phyloP scores from a whole-genome alignment of 2,113 vertebrate genomes.

The Tor tambroides region DNA sequence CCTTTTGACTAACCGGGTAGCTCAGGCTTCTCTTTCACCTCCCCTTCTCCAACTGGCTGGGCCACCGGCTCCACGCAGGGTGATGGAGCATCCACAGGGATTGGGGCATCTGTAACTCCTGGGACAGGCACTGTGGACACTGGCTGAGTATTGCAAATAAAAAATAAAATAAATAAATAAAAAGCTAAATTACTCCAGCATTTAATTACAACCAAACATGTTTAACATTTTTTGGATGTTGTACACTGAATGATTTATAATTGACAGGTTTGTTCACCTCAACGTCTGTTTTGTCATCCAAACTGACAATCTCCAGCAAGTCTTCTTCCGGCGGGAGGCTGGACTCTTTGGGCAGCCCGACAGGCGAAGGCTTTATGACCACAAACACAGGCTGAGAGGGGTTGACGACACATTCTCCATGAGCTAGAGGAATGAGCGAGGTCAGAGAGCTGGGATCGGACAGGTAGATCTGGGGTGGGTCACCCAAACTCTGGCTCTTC shows the following conservation, averaged over 20 bases:
- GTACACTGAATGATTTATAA: neutral
- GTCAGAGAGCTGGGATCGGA: constrained; percentile 69
- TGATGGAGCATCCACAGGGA: constrained; percentile 65
- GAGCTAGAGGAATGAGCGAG: constrained; percentile 66
- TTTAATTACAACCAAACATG: neutral
- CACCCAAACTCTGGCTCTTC: constrained; percentile 59
- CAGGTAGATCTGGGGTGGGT: constrained; percentile 76
- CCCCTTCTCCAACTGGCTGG: constrained; percentile 56
- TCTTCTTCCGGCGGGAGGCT: constrained; percentile 65
- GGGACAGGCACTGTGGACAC: constrained; percentile 53
- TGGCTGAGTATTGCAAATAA: constrained; percentile 14
- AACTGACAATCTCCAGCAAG: constrained; percentile 70
- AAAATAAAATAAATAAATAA: neutral
- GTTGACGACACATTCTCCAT: constrained; percentile 70
- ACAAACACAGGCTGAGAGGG: constrained; percentile 68
- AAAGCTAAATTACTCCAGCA: neutral
- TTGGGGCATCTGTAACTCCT: constrained; percentile 57
- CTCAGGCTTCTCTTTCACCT: constrained; percentile 53
- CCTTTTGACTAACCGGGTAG: constrained; percentile 58
- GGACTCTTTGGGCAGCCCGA: constrained; percentile 47
- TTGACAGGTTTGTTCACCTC: constrained; percentile 59
- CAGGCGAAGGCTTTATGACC: constrained; percentile 66
- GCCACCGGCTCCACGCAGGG: constrained; percentile 50
- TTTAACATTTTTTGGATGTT: neutral
- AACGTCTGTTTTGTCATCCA: constrained; percentile 67